phyloP scores from a whole-genome alignment of 2,797 vertebrate genomes.

The Rhynchotus rufescens region DNA sequence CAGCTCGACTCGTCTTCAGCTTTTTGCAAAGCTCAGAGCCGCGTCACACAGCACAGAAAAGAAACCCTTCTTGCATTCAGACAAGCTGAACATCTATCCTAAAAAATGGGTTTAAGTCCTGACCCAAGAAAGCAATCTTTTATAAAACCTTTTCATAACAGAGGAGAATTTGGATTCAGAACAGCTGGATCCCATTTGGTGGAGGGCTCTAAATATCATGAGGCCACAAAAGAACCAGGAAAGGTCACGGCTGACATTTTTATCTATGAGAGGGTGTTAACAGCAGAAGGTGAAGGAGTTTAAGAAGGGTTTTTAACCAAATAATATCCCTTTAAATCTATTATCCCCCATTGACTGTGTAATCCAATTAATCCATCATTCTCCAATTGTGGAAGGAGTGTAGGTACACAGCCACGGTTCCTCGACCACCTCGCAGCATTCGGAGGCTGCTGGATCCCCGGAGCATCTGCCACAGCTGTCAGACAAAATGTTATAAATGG shows the following conservation, averaged over 20 bases:
- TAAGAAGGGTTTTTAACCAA: conserved; percentile 54
- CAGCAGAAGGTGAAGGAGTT: conserved; percentile 45
- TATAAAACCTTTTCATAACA: background rate
- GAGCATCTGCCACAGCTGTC: background rate
- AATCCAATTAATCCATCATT: conserved; percentile 67
- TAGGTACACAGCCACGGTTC: background rate
- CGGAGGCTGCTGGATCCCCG: background rate
- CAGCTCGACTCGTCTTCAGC: rapidly evolving
- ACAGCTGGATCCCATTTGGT: background rate
- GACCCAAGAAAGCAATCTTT: background rate
- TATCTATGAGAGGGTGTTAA: conserved; percentile 52
- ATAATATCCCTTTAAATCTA: conserved; percentile 67
- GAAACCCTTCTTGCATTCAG: background rate
- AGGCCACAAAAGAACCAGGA: background rate
- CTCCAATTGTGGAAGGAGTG: conserved; percentile 9
- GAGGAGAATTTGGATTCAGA: background rate
- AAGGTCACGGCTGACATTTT: background rate
- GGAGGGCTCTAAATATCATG: background rate
- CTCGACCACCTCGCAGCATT: background rate
- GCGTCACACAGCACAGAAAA: background rate
- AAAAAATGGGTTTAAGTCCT: background rate
- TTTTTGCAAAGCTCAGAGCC: background rate
- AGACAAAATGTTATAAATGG: background rate
- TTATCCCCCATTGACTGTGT: conserved; percentile 24
- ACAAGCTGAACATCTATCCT: background rate